Evolutionary conservation across 1,140 invertebrate genomes (phyloP).

Genomic region (Ceratina japonica): DNA sequence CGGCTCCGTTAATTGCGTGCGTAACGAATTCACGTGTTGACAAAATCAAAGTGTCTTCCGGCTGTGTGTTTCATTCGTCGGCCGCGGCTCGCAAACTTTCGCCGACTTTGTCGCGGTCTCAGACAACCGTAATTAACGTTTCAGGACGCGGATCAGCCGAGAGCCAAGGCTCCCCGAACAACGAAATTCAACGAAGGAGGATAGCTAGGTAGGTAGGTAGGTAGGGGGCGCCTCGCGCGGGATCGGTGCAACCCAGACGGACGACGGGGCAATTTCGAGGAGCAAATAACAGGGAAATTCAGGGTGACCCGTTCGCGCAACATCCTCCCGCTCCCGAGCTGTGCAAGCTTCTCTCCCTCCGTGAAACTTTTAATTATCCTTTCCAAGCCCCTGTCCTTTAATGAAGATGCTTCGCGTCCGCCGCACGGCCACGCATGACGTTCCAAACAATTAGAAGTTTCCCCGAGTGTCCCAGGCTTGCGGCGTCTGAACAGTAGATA

Average conservation of each 20-base stretch:
- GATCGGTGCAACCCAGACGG: slow-evolving; percentile 18
- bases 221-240: background rate
- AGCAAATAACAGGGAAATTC: slow-evolving; percentile 47
- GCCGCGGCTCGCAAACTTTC: slow-evolving; percentile 19
- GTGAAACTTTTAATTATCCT: slow-evolving; percentile 72
- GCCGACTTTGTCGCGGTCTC: slow-evolving; percentile 30
- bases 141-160: slow-evolving; percentile 22
- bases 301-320: slow-evolving; percentile 27
- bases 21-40: slow-evolving; percentile 7
- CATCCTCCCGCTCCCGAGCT: background rate
- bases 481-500: background rate
- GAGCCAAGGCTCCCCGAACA: slow-evolving; percentile 32
- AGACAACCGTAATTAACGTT: slow-evolving; percentile 44
- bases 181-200: slow-evolving; percentile 33
- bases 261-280: slow-evolving; percentile 24
- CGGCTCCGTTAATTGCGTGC: background rate
- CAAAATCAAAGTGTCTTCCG: slow-evolving; percentile 4
- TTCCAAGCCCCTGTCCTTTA: slow-evolving; percentile 60
- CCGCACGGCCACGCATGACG: slow-evolving; percentile 34
- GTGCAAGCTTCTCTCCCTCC: slow-evolving; percentile 17
- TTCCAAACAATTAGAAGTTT: slow-evolving; percentile 72
- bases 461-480: slow-evolving; percentile 37
- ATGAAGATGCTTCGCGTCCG: slow-evolving; percentile 57
- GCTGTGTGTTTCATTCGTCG: background rate
- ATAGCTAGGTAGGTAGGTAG: no score